These are phyloP conservation scores for Clostera curtula DNA, from an alignment of 2,888 invertebrate genomes.

Conservation along the genomic window DNA sequence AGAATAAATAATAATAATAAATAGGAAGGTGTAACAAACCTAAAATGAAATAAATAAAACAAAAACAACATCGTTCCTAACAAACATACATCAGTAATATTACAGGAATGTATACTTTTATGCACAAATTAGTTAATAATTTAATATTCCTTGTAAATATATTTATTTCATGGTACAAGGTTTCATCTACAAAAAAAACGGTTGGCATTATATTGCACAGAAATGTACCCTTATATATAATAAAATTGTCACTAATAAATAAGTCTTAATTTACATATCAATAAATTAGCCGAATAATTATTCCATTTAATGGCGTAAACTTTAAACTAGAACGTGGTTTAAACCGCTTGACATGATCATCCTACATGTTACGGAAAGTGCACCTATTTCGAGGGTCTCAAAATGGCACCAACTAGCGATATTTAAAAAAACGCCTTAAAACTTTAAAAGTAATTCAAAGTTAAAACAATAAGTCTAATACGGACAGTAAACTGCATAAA, in stretches of 20 bases:
- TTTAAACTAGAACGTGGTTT: conserved; percentile 18
- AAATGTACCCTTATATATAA: conserved; percentile 22
- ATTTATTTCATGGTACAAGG: conserved; percentile 8
- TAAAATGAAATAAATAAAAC: conserved; percentile 32
- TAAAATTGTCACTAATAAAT: conserved; percentile 27
- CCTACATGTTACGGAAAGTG: conserved; percentile 1
- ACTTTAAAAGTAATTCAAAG: no score
- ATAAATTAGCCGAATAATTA: conserved; percentile 21
- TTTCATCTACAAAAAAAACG: conserved; percentile 20
- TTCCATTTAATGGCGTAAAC: conserved; percentile 34
- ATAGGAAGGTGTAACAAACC: conserved; percentile 31
- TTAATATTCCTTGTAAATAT: conserved; percentile 9
- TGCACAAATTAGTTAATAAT: conserved; percentile 10
- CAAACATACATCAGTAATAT: conserved; percentile 31
- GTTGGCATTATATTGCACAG: conserved; percentile 35
- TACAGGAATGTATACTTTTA: conserved; percentile 40
- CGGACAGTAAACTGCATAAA: no score
- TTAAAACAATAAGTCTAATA: no score
- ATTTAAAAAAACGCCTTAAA: no score
- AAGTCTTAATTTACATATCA: conserved; percentile 28
- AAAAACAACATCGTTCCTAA: conserved; percentile 36
- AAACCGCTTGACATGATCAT: conserved; percentile 16
- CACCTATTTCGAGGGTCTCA: no score
- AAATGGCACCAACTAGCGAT: no score
- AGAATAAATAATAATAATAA: conserved; percentile 35